Conservation (phyloP, 2,797 vertebrate genomes). For the Melanotaenia boesemani region DNA sequence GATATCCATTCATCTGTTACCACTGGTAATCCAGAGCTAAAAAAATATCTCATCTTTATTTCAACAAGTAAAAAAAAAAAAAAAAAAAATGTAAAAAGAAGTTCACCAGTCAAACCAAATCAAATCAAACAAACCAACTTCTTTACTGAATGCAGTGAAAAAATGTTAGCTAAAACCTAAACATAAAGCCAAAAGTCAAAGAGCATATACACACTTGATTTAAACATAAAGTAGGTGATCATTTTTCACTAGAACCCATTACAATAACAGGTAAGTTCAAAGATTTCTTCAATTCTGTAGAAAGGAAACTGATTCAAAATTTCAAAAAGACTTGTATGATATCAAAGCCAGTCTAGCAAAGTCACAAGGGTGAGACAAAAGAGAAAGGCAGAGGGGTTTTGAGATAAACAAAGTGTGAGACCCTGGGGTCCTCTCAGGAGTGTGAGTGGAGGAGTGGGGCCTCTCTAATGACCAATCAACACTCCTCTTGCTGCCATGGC, state of each 20-base stretch:
- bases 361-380: conserved; percentile 57
- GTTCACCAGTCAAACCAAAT: no score
- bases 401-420: conserved; percentile 73
- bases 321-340: conserved; percentile 36
- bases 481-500: conserved; percentile 80
- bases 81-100: no score
- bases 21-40: no score
- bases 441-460: conserved; percentile 73
- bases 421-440: conserved; percentile 70
- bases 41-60: background rate
- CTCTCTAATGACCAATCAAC: conserved; percentile 86
- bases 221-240: conserved; percentile 16
- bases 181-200: background rate
- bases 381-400: conserved; percentile 61
- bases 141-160: background rate
- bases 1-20: background rate
- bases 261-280: conserved; percentile 43
- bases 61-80: background rate
- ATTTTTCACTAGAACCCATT: conserved; percentile 30
- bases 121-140: background rate
- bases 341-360: conserved; percentile 67
- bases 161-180: conserved; percentile 4
- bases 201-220: background rate
- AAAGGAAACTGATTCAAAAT: conserved; percentile 54
- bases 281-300: conserved; percentile 58